Conservation (phyloP, 2,113 vertebrate species). For the Butastur rufipennis region DNA sequence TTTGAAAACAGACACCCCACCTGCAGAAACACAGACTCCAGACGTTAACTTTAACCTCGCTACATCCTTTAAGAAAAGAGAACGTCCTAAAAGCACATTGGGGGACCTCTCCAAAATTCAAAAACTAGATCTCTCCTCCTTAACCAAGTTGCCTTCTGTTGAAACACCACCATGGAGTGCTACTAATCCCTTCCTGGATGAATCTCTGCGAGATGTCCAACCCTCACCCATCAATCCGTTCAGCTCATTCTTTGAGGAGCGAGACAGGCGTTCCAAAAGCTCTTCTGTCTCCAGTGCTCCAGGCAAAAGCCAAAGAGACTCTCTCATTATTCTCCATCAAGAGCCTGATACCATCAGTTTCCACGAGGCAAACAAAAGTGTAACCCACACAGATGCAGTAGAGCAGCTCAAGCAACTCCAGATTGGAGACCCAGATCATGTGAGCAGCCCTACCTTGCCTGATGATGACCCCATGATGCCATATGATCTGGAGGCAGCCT, state of each 20-base stretch:
- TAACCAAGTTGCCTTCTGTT: conserved; percentile 68
- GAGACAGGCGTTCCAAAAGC: conserved; percentile 67
- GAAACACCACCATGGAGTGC: conserved; percentile 77
- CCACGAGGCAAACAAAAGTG: conserved; percentile 60
- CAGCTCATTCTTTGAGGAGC: conserved; percentile 83
- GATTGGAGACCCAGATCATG: conserved; percentile 77
- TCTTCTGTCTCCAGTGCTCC: conserved; percentile 58
- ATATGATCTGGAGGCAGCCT: conserved; percentile 50
- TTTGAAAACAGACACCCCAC: conserved; percentile 53
- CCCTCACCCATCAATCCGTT: conserved; percentile 91
- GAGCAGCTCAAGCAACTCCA: conserved; percentile 82
- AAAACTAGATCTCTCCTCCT: conserved; percentile 72
- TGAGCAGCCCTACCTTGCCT: conserved; percentile 56
- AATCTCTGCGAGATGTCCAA: conserved; percentile 79
- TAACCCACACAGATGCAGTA: conserved; percentile 69
- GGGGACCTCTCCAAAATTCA: conserved; percentile 78
- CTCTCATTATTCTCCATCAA: conserved; percentile 73
- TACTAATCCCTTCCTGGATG: conserved; percentile 87
- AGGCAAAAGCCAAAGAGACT: conserved; percentile 76
- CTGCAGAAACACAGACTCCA: conserved; percentile 48
- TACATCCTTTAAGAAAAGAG: conserved; percentile 74
- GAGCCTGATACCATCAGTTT: conserved; percentile 68
- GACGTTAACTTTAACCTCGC: conserved; percentile 58
- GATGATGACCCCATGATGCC: conserved; percentile 77
- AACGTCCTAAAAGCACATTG: conserved; percentile 76